These are phyloP conservation scores for Terebella lapidaria DNA, from an alignment of 2,888 invertebrate species.

Conservation along the genomic window DNA sequence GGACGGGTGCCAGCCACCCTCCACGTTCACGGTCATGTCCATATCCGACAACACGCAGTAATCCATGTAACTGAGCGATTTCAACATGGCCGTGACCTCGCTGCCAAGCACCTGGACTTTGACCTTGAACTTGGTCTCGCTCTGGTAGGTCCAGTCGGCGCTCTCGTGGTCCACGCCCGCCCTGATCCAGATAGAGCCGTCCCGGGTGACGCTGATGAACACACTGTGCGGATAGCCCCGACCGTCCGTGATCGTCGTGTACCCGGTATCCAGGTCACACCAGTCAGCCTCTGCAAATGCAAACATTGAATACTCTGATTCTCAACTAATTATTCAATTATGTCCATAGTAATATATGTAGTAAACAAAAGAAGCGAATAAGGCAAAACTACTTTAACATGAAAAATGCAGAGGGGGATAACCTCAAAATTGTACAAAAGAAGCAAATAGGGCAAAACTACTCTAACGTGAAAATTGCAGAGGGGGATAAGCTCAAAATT, in stretches of 20 bases:
- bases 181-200: conserved; percentile 25
- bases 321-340: too few relatives aligned
- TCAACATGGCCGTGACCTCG: conserved; percentile 11
- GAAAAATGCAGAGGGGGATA: too few relatives aligned
- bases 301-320: too few relatives aligned
- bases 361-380: too few relatives aligned
- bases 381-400: too few relatives aligned
- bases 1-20: conserved; percentile 27
- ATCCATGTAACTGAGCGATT: conserved; percentile 22
- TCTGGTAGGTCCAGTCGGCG: conserved; percentile 22
- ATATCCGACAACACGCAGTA: conserved; percentile 26
- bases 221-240: conserved; percentile 22
- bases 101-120: conserved; percentile 11
- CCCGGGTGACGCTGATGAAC: conserved; percentile 25
- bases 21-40: conserved; percentile 17
- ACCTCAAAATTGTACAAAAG: too few relatives aligned
- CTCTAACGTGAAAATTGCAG: too few relatives aligned
- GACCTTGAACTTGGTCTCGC: conserved; percentile 7
- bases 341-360: too few relatives aligned
- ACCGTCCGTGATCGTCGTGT: conserved; percentile 23
- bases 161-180: conserved; percentile 18
- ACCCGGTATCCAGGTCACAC: conserved; percentile 26
- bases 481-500: too few relatives aligned
- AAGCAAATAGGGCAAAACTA: too few relatives aligned
- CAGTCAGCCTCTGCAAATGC: too few relatives aligned